Base-by-base conservation (phyloP, 2,797 vertebrate species). In the Cheracebus regulus region DNA sequence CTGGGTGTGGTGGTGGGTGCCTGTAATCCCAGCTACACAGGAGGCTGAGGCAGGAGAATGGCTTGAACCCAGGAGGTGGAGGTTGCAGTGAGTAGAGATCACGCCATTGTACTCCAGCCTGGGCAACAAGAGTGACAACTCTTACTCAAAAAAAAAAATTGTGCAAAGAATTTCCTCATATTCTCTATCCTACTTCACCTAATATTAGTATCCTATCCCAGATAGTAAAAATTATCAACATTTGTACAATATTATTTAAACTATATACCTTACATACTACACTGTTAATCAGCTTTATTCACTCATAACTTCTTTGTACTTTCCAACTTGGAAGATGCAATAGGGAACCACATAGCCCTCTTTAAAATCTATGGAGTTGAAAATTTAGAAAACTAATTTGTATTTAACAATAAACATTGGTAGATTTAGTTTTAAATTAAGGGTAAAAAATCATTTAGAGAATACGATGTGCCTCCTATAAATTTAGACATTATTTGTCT, bases 1-100 rank as follows among this genome's bases (percentile, higher is more conserved):
- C 58, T 2, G 0, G 28, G 12, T 28, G 5, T 61, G 26, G 26
- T 61, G 58, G 26, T 5, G 5, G 26, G 26, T 2, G 0, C 26
- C 57, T 58, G 11, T 58, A 58, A 58, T 13, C 26, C 26, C 26
- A 58, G 57, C 57, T 58, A 12, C 57, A 28, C 28, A 1, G 57
- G 26, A 58, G 57, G 57, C 57, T 58, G 57, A 58, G 11, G 57
- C 57, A 28, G 11, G 26, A 58, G 11, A 58, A 28, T 58, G 2
- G 3, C 57, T 58, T 58, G 26, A 58, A 58, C 57, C 4, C 57
- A 28, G 26, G 11, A 28, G 24, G 57, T 58, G 26, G 57, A 58
- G 11, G 2, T 58, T 58, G 11, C 57, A 2, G 5, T 58, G 11
- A 58, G 26, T 28, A 5, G 0, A 58, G 57, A 58, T 28, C 28